A percentile compares a stretch with the other conserved stretches of the same genome.
These are phyloP conservation scores for Wasmannia auropunctata DNA, from an alignment of 1,140 invertebrate species.

Conservation along the genomic window DNA sequence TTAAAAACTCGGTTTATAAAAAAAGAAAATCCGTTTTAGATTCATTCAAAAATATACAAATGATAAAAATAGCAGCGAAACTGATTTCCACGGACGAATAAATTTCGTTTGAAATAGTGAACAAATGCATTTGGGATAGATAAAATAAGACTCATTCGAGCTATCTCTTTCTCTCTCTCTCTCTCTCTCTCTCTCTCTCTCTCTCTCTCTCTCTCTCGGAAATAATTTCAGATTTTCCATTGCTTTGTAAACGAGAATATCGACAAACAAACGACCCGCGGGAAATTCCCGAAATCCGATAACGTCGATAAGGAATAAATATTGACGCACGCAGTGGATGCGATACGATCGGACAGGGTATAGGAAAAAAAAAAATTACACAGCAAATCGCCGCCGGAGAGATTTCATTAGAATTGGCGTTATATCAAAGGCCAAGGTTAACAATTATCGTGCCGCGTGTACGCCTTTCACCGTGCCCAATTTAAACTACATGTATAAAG, in stretches of 20 bases:
- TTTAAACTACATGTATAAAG: no score
- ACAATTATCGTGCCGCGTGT: not conserved
- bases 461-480: not conserved
- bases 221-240: not conserved
- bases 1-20: not conserved
- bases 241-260: not conserved
- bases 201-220: not conserved
- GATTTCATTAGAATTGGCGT: not conserved
- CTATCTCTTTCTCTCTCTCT: not conserved
- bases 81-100: not conserved
- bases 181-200: not conserved
- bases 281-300: conserved; percentile 4
- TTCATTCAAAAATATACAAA: not conserved
- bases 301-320: conserved; percentile 7
- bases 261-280: not conserved
- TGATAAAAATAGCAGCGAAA: not conserved
- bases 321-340: not conserved
- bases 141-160: no score
- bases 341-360: not conserved
- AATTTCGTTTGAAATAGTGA: not conserved
- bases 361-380: not conserved
- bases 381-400: not conserved
- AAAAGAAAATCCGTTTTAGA: not conserved
- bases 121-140: not conserved
- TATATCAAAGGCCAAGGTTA: conserved; percentile 10